Evolutionary conservation across 2,888 invertebrate species (phyloP).

Genomic region (Pollenia griseotomentosa): DNA sequence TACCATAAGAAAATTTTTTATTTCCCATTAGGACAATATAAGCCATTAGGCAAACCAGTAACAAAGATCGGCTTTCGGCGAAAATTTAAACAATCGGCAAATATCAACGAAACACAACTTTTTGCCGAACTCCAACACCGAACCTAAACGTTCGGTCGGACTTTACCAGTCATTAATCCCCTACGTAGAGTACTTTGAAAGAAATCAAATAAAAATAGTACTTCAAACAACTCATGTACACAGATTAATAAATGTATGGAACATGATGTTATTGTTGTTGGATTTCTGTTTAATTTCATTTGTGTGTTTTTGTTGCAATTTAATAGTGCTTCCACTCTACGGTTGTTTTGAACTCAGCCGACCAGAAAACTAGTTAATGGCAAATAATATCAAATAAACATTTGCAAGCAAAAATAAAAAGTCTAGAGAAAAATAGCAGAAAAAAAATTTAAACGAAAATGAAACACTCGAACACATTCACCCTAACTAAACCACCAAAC

Average conservation of each 20-base stretch:
- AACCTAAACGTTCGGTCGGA: too few species aligned
- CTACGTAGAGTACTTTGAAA: constrained; percentile 35
- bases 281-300: constrained; percentile 18
- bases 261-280: constrained; percentile 59
- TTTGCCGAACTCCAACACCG: too few species aligned
- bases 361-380: constrained; percentile 82
- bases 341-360: constrained; percentile 81
- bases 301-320: constrained; percentile 47
- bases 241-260: constrained; percentile 81
- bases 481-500: constrained; percentile 36
- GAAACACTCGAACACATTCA: constrained; percentile 47
- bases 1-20: too few species aligned
- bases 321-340: constrained; percentile 64
- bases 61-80: too few species aligned
- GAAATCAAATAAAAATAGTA: constrained; percentile 40
- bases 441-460: constrained; percentile 58
- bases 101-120: too few species aligned
- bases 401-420: constrained; percentile 63
- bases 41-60: too few species aligned
- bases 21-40: too few species aligned
- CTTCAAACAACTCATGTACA: constrained; percentile 77
- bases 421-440: constrained; percentile 28
- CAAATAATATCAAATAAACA: constrained; percentile 73
- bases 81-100: too few species aligned
- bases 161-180: background rate